Evolutionary conservation across 1,140 invertebrate species (phyloP).

Genomic region (Hirudo medicinalis): DNA sequence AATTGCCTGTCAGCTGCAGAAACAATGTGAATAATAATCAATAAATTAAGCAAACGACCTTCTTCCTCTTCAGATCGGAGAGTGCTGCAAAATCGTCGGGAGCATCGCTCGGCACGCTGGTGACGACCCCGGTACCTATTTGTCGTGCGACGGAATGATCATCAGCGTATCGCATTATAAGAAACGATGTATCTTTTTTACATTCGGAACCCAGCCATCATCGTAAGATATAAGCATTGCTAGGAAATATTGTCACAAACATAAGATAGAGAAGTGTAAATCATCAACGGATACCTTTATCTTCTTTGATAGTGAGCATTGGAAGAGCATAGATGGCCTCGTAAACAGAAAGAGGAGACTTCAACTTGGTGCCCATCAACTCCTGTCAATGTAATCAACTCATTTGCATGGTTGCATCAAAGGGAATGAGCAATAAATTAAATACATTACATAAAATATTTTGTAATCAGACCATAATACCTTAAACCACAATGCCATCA

Average conservation of each 20-base stretch:
- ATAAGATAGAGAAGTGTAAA: no score
- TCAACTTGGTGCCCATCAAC: slow-evolving; percentile 60
- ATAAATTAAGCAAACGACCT: slow-evolving; percentile 26
- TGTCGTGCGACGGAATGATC: neutral
- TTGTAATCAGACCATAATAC: no score
- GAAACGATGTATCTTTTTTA: neutral
- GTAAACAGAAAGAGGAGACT: slow-evolving; percentile 68
- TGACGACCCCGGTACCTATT: slow-evolving; percentile 79
- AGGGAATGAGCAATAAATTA: neutral
- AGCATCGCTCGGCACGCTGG: slow-evolving; percentile 93
- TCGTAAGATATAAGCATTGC: no score
- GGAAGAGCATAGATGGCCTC: slow-evolving; percentile 80
- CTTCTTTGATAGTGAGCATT: slow-evolving; percentile 94
- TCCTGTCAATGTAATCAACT: slow-evolving; percentile 32
- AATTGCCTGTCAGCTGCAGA: no score
- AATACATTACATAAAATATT: neutral
- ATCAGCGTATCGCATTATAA: neutral
- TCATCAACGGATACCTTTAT: slow-evolving; percentile 51
- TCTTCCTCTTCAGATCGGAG: slow-evolving; percentile 86
- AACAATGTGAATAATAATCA: no score
- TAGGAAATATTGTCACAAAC: no score
- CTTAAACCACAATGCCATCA: no score
- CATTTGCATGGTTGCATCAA: neutral
- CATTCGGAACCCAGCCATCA: no score
- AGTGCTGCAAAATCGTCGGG: slow-evolving; percentile 96